Base-by-base conservation (phyloP, 2,888 invertebrate genomes). In the Agrypnus murinus region DNA sequence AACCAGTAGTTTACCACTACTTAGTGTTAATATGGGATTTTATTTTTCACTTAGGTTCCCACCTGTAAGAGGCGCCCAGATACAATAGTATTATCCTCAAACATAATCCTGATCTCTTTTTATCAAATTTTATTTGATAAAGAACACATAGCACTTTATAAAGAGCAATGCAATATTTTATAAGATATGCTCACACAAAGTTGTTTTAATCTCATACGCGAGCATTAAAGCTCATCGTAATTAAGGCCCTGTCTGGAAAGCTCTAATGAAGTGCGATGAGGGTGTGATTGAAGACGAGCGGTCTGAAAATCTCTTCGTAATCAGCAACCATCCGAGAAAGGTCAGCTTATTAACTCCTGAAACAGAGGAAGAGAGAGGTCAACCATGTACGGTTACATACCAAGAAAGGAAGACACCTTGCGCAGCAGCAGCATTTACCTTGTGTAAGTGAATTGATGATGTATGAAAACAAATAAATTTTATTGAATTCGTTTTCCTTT, bases 251-350 rank as follows among this genome's bases (percentile, higher is more conserved):
- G 64, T 40, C 53, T 53, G 55, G 53, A 53, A 50, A 55, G 43
- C 55, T 43, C 55, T 64, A 64, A 64, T 64, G 64, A 64, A 64
- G 32, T 50, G 32, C 40, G 64, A 55, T 43, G 53, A 55, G 64
- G 64, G 64, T 64, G 55, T 64, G 64, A 64, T 64, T 64, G 55
- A 64, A 64, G 64, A 64, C 55, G 50, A 34, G 17, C 40, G 12
- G 12, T 31, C 53, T 12, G 43, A 50, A 55, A 55, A 15, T 38
- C 53, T 45, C 31, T 31, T 25, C 10, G 34, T 48, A 63, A 63
- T 36, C 17, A 43, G 25, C 53, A 15, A 43, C 32, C 43, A 43
- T 53, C 55, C 10, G 31, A 19, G 43, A 32, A 63, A 55, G 40
- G 40, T 64, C 53, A 40, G 31, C 53, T 43, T 53, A 19, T 50